A percentile compares a stretch with the other conserved stretches of the same genome.
These are phyloP conservation scores for Anguilla marmorata DNA, from an alignment of 2,797 vertebrate species.

Conservation along the genomic window DNA sequence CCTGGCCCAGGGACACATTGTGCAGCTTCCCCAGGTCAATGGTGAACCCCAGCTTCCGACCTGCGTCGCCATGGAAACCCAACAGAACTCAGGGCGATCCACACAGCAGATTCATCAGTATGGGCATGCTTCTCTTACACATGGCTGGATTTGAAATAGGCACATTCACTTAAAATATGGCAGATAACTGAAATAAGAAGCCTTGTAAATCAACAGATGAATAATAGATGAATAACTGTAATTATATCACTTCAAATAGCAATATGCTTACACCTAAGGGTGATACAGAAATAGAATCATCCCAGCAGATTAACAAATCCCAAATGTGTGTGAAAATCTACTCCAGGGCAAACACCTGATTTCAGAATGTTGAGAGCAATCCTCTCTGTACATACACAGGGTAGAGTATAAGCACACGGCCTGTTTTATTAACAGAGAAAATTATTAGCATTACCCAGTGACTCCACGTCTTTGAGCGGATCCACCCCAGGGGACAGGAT, in stretches of 20 bases:
- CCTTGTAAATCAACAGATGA: neutral
- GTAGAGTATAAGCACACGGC: neutral
- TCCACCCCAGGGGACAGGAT: conserved; percentile 73
- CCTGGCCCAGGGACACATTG: conserved; percentile 80
- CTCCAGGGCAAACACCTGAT: neutral
- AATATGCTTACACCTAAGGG: conserved; percentile 8
- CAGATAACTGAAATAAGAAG: neutral
- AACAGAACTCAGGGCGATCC: neutral
- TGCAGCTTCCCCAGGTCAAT: conserved; percentile 83
- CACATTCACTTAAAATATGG: neutral
- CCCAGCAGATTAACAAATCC: neutral
- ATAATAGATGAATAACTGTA: neutral
- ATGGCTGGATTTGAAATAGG: neutral
- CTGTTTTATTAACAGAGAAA: conserved; percentile 23
- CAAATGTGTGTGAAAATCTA: neutral
- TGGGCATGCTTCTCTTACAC: neutral
- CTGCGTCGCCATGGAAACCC: conserved; percentile 51
- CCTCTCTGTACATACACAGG: conserved; percentile 20
- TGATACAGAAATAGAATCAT: neutral
- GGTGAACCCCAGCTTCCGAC: conserved; percentile 79
- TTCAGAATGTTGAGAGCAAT: neutral
- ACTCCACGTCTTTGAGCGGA: conserved; percentile 71
- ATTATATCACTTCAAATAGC: conserved; percentile 2
- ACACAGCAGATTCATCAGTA: neutral
- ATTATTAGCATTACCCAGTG: conserved; percentile 60